Conservation (phyloP, 1,140 invertebrate genomes). For the Campoletis sonorensis region DNA sequence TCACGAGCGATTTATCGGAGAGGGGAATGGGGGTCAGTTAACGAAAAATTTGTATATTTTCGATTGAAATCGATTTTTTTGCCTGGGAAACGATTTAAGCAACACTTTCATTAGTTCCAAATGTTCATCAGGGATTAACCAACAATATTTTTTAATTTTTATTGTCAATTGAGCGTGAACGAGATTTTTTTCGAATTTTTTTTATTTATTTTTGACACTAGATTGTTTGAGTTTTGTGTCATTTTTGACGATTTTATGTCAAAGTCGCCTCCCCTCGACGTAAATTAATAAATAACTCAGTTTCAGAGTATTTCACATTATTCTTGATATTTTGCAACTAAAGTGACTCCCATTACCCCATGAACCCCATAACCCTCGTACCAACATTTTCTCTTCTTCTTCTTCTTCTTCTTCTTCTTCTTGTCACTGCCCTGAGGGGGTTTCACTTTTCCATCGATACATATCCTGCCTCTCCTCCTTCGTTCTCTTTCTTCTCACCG, state of each 20-base stretch:
- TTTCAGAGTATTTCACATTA: background rate
- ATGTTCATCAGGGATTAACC: too few species aligned
- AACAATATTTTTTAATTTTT: too few species aligned
- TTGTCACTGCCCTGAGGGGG: constrained; percentile 6
- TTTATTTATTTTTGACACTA: background rate
- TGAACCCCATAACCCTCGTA: background rate
- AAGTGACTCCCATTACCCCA: background rate
- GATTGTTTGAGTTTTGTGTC: too few species aligned
- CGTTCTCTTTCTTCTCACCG: background rate
- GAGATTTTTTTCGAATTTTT: background rate
- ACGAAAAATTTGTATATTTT: background rate
- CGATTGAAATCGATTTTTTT: background rate
- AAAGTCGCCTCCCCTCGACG: too few species aligned
- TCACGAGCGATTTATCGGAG: constrained; percentile 46
- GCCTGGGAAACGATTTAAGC: too few species aligned
- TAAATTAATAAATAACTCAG: too few species aligned
- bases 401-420: background rate
- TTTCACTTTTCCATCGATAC: constrained; percentile 60
- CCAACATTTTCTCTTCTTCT: background rate
- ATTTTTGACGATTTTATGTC: too few species aligned
- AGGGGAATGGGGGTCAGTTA: background rate
- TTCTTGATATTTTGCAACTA: background rate
- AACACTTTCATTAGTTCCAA: too few species aligned
- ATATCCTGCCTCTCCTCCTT: constrained; percentile 13
- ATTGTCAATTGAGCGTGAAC: too few species aligned